A percentile compares a stretch with the other conserved stretches of the same genome.
phyloP scores from a whole-genome alignment of 2,113 vertebrate species.

The Salvelinus sp. region DNA sequence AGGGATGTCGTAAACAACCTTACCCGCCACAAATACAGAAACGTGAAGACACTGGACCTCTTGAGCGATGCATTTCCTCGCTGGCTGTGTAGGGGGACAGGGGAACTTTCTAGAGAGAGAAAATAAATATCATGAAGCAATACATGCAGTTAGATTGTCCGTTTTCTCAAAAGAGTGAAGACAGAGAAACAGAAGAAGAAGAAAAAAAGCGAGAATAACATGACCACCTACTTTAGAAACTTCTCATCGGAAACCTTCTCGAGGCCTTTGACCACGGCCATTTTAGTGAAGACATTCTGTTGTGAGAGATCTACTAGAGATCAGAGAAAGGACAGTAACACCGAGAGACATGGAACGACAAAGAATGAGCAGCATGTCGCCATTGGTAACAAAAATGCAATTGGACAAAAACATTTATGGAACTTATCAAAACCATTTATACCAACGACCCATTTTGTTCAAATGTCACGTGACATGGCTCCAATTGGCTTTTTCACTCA shows the following conservation, averaged over 20 bases:
- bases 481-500: conserved; percentile 56
- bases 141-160: no score
- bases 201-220: not conserved
- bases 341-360: not conserved
- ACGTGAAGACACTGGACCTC: conserved; percentile 86
- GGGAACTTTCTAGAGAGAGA: conserved; percentile 77
- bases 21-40: conserved; percentile 92
- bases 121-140: no score
- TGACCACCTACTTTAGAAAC: conserved; percentile 80
- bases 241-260: conserved; percentile 88
- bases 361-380: no score
- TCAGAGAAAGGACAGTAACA: conserved; percentile 41
- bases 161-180: not conserved
- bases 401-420: not conserved
- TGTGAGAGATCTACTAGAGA: conserved; percentile 40
- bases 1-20: conserved; percentile 3
- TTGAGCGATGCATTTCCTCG: conserved; percentile 73
- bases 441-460: not conserved
- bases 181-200: not conserved
- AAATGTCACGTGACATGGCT: not conserved
- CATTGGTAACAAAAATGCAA: not conserved
- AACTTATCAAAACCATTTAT: not conserved
- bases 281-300: conserved; percentile 95
- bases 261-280: conserved; percentile 95
- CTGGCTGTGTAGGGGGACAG: conserved; percentile 77